phyloP scores from a whole-genome alignment of 2,113 vertebrate species.

The Tympanuchus pallidicinctus region DNA sequence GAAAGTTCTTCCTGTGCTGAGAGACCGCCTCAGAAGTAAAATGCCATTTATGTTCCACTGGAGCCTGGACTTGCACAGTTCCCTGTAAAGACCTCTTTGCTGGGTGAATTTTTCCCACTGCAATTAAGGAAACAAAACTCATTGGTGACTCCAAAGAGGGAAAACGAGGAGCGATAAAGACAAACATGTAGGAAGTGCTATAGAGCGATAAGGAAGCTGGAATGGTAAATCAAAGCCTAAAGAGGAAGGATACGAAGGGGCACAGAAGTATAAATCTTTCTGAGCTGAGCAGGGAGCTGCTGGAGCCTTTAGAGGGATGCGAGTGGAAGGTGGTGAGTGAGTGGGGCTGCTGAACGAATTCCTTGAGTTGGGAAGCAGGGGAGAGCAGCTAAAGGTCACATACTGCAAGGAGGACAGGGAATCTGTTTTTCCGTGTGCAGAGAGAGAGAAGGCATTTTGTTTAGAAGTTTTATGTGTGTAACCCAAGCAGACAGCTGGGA shows the following conservation, averaged over 20 bases:
- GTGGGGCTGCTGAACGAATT: constrained; percentile 37
- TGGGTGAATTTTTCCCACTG: background rate
- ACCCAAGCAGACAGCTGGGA: constrained; percentile 63
- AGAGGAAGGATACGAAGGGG: constrained; percentile 54
- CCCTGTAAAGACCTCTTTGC: background rate
- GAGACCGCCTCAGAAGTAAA: background rate
- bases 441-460: constrained; percentile 41
- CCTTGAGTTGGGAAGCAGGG: constrained; percentile 48
- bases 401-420: constrained; percentile 1
- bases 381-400: constrained; percentile 40
- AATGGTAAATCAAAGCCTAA: constrained; percentile 57
- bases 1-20: constrained; percentile 44
- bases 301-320: constrained; percentile 20
- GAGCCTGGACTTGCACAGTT: background rate
- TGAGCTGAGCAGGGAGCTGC: background rate
- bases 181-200: constrained; percentile 45
- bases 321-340: constrained; percentile 3
- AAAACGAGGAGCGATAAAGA: background rate
- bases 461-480: constrained; percentile 52
- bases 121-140: constrained; percentile 28
- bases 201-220: constrained; percentile 39
- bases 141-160: background rate
- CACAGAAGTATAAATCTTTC: constrained; percentile 51
- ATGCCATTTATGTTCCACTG: background rate
- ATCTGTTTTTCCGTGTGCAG: constrained; percentile 19